Evolutionary conservation across 2,888 invertebrate species (phyloP).

Genomic region (Drosophila tripunctata): DNA sequence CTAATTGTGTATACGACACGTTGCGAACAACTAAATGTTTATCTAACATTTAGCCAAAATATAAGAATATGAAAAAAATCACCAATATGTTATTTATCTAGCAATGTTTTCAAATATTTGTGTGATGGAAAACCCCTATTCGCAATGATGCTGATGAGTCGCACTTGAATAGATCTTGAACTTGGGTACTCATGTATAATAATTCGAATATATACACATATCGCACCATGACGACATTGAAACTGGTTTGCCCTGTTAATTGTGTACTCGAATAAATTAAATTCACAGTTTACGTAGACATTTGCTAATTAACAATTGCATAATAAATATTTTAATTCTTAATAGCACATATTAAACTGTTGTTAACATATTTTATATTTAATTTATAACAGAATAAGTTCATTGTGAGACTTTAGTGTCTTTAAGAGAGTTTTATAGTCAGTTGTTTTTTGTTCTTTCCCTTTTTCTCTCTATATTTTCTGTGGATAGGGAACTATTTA

Average conservation of each 20-base stretch:
- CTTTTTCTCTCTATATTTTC: neutral
- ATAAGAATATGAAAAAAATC: conserved; percentile 29
- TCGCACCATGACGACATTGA: conserved; percentile 55
- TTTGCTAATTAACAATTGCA: conserved; percentile 45
- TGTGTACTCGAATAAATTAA: conserved; percentile 13
- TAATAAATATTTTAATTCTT: conserved; percentile 22
- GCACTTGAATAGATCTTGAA: conserved; percentile 19
- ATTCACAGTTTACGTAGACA: conserved; percentile 13
- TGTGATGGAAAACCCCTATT: conserved; percentile 51
- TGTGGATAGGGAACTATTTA: neutral
- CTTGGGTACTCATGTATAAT: conserved; percentile 14
- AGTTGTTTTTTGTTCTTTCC: neutral
- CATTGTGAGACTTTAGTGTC: neutral
- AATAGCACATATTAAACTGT: conserved; percentile 20
- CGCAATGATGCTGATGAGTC: conserved; percentile 28
- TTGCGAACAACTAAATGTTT: conserved; percentile 7
- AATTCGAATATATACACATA: conserved; percentile 10
- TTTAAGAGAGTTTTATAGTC: neutral
- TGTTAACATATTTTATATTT: conserved; percentile 2
- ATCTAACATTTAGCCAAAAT: conserved; percentile 24
- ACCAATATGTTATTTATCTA: conserved; percentile 3
- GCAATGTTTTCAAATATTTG: conserved; percentile 25
- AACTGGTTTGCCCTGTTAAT: conserved; percentile 47
- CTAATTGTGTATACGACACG: conserved; percentile 23
- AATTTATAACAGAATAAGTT: conserved; percentile 6